Conservation (phyloP, 2,797 vertebrate genomes). For the Ptychadena robeensis region DNA sequence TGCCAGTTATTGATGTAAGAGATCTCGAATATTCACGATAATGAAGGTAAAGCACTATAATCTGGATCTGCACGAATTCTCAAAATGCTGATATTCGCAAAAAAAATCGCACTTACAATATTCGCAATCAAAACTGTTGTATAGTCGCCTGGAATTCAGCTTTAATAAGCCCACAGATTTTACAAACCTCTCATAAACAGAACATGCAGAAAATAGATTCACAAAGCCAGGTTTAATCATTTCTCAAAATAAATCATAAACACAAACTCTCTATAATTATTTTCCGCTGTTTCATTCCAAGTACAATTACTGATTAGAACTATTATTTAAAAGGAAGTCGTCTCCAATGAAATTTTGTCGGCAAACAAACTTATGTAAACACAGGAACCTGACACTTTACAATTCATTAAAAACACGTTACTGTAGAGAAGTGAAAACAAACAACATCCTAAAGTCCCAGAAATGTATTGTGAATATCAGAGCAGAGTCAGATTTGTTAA, state of each 20-base stretch:
- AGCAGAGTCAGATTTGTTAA: neutral
- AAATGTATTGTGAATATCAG: slow-evolving; percentile 10
- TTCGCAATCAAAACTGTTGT: too few species aligned
- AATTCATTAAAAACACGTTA: slow-evolving; percentile 22
- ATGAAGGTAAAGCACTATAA: too few species aligned
- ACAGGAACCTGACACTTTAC: slow-evolving; percentile 14
- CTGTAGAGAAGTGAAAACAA: slow-evolving; percentile 1
- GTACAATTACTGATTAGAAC: neutral
- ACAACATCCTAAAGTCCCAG: neutral
- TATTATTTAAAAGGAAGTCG: neutral
- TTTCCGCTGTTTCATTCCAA: neutral
- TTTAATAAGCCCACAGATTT: neutral
- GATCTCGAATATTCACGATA: too few species aligned
- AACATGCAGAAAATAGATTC: neutral
- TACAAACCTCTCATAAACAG: neutral
- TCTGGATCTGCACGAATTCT: too few species aligned
- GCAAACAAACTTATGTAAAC: slow-evolving; percentile 12
- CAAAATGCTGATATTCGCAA: too few species aligned
- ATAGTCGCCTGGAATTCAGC: too few species aligned
- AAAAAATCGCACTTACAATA: too few species aligned
- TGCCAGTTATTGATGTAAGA: too few species aligned
- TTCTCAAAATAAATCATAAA: neutral
- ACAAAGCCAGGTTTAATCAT: neutral
- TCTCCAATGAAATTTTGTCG: neutral
- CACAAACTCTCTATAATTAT: neutral